phyloP scores from a whole-genome alignment of 2,888 invertebrate genomes.

The Drosophila stalkeri region DNA sequence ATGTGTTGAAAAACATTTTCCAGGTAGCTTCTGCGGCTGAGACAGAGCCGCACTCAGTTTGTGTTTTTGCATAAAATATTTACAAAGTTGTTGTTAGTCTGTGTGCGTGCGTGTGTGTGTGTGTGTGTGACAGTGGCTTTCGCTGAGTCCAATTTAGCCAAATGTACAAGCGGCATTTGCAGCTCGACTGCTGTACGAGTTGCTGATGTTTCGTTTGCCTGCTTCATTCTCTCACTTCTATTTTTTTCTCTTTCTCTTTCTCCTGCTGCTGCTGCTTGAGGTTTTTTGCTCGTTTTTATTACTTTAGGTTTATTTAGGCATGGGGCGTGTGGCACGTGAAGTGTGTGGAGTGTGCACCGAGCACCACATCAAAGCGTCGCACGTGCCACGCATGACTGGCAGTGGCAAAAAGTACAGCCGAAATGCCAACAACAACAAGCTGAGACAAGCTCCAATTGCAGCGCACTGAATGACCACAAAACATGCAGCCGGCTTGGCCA shows the following conservation, averaged over 20 bases:
- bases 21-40: constrained; percentile 58
- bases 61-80: constrained; percentile 78
- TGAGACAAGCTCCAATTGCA: constrained; percentile 66
- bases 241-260: not conserved
- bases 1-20: constrained; percentile 74
- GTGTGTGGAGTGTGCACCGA: constrained; percentile 30
- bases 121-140: constrained; percentile 61
- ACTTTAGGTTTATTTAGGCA: constrained; percentile 76
- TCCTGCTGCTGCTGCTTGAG: not conserved
- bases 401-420: constrained; percentile 69
- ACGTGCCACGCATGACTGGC: constrained; percentile 78
- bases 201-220: constrained; percentile 51
- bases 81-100: constrained; percentile 61
- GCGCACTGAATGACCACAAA: constrained; percentile 74
- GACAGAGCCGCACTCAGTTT: constrained; percentile 45
- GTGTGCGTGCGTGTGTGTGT: constrained; percentile 26
- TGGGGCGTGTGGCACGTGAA: constrained; percentile 27
- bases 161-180: constrained; percentile 73
- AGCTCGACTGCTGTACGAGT: constrained; percentile 35
- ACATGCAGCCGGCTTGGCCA: constrained; percentile 64
- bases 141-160: constrained; percentile 74
- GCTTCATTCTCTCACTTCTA: not conserved
- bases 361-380: constrained; percentile 76
- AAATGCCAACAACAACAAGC: constrained; percentile 36
- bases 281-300: constrained; percentile 65